Evolutionary conservation across 2,113 vertebrate genomes (phyloP).

Genomic region (Entomyzon cyanotis): DNA sequence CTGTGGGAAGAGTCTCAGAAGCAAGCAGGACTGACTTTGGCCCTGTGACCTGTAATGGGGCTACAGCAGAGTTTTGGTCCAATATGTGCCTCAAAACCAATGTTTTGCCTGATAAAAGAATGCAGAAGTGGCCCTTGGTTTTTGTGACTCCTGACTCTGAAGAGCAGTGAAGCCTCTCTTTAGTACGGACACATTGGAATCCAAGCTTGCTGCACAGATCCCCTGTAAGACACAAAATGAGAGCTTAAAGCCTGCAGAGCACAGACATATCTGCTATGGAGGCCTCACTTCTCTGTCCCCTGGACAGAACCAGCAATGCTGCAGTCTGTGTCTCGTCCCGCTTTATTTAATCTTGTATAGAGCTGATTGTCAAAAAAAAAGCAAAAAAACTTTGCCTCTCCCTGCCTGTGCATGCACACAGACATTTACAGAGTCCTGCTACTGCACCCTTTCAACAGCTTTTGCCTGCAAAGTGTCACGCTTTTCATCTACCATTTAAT

Average conservation of each 20-base stretch:
- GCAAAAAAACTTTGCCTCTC: not conserved
- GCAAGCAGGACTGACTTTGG: not conserved
- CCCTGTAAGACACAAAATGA: not conserved
- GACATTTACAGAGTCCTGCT: not conserved
- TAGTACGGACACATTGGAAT: not conserved
- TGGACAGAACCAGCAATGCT: not conserved
- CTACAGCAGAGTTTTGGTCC: not conserved
- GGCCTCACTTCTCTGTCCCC: not conserved
- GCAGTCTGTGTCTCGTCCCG: not conserved
- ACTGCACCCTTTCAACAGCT: not conserved
- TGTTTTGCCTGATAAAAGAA: not conserved
- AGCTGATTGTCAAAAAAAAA: not conserved
- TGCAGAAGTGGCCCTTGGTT: not conserved
- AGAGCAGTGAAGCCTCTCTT: not conserved
- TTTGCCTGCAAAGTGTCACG: not conserved
- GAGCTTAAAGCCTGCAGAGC: not conserved
- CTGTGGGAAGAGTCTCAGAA: not conserved
- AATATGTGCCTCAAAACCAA: not conserved
- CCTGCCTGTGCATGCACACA: not conserved
- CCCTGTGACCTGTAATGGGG: not conserved
- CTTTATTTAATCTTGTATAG: constrained; percentile 12
- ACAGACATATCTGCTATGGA: not conserved
- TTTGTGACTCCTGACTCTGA: not conserved
- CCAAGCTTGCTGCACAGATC: not conserved
- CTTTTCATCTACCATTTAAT: constrained; percentile 64